These are phyloP conservation scores for Vidua chalybeata DNA, from an alignment of 2,113 vertebrate species.

Conservation along the genomic window DNA sequence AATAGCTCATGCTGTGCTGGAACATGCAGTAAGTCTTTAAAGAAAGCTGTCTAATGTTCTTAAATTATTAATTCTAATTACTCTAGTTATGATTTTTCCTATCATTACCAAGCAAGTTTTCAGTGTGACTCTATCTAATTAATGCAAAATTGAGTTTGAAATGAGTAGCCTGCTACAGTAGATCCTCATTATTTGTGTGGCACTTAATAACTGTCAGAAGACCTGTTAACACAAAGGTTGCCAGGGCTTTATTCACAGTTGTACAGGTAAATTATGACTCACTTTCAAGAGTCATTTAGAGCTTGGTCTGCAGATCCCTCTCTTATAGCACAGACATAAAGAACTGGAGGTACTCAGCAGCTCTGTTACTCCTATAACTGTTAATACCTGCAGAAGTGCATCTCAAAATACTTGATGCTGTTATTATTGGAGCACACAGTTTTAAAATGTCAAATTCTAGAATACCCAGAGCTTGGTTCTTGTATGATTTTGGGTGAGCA, in stretches of 20 bases:
- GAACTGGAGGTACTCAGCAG: background rate
- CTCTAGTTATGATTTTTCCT: background rate
- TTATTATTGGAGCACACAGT: background rate
- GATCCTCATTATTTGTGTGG: background rate
- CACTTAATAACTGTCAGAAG: background rate
- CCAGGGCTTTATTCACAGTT: background rate
- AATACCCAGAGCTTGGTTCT: background rate
- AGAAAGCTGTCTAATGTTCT: background rate
- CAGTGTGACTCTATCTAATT: background rate
- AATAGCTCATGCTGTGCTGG: conserved; percentile 90
- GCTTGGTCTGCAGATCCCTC: background rate
- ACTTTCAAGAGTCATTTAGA: background rate
- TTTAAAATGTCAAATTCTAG: background rate
- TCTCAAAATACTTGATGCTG: background rate
- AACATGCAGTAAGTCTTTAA: conserved; percentile 86
- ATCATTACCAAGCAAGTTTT: background rate
- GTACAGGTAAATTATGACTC: background rate
- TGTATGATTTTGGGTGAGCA: background rate
- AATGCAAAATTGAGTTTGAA: background rate
- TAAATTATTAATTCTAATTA: background rate
- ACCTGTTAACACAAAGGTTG: background rate
- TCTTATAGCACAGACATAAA: background rate
- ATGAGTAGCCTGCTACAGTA: background rate
- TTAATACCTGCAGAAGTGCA: background rate
- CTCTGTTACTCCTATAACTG: background rate